Conservation (phyloP, 2,797 vertebrate genomes). For the Falco biarmicus region DNA sequence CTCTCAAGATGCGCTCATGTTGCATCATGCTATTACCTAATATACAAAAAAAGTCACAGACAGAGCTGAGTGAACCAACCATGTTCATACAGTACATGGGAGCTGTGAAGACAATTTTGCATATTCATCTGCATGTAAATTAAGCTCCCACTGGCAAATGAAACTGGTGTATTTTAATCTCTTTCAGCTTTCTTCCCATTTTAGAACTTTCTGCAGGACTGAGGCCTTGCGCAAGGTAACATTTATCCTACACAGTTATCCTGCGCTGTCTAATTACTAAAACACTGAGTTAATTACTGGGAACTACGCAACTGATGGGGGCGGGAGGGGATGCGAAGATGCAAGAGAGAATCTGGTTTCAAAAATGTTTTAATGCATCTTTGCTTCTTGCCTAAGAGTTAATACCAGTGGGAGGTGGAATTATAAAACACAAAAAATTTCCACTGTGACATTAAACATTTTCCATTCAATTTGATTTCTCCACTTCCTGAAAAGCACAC, state of each 20-base stretch:
- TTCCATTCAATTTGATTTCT: background rate
- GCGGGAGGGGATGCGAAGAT: accelerated
- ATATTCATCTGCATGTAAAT: background rate
- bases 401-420: background rate
- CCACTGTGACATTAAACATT: background rate
- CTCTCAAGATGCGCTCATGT: accelerated
- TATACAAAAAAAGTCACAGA: background rate
- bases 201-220: background rate
- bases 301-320: background rate
- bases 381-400: background rate
- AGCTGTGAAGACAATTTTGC: background rate
- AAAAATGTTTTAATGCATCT: background rate
- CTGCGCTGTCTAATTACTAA: background rate
- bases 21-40: accelerated
- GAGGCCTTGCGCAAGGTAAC: background rate
- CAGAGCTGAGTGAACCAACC: background rate
- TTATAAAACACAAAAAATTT: background rate
- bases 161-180: background rate
- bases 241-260: background rate
- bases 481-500: background rate
- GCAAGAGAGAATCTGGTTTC: background rate
- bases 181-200: background rate
- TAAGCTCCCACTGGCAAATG: background rate
- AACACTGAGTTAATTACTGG: background rate
- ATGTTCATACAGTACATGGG: background rate